These are phyloP conservation scores for Telmatherina bonti DNA, from an alignment of 2,797 vertebrate genomes.

Conservation along the genomic window DNA sequence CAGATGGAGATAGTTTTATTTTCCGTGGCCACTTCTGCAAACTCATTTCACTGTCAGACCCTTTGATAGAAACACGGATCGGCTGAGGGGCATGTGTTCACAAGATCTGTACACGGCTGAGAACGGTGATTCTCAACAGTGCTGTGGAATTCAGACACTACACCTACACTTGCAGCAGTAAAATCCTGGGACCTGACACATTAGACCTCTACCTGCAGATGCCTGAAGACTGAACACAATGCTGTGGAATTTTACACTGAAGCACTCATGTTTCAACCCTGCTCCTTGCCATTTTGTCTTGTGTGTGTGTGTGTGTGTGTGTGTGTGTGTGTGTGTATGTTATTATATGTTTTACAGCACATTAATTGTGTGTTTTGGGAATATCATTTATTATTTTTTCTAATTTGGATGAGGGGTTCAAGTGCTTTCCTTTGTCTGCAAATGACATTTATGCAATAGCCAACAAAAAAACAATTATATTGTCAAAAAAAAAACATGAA, in stretches of 20 bases:
- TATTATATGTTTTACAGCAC: no score
- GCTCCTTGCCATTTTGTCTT: background rate
- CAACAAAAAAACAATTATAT: no score
- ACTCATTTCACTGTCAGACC: background rate
- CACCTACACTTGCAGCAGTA: slow-evolving; percentile 72
- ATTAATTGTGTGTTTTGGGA: background rate
- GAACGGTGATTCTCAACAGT: slow-evolving; percentile 12
- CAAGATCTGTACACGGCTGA: slow-evolving; percentile 15
- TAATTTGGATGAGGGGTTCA: background rate
- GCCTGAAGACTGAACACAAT: slow-evolving; percentile 41
- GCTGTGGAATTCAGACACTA: slow-evolving; percentile 76
- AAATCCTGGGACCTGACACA: slow-evolving; percentile 70
- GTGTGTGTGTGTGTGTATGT: background rate
- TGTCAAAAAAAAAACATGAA: no score
- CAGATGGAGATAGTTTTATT: slow-evolving; percentile 8
- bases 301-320: background rate
- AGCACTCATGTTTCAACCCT: slow-evolving; percentile 34
- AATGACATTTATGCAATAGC: no score
- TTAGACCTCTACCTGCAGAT: slow-evolving; percentile 65
- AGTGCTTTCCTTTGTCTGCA: background rate
- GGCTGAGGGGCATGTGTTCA: slow-evolving; percentile 15
- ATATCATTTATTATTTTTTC: background rate
- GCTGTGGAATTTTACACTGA: slow-evolving; percentile 64
- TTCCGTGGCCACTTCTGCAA: slow-evolving; percentile 9
- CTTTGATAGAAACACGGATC: background rate